Percentiles rank a stretch among this genome's conserved stretches.
Conservation (phyloP, 2,797 vertebrate species). For the Harpagifer antarcticus region DNA sequence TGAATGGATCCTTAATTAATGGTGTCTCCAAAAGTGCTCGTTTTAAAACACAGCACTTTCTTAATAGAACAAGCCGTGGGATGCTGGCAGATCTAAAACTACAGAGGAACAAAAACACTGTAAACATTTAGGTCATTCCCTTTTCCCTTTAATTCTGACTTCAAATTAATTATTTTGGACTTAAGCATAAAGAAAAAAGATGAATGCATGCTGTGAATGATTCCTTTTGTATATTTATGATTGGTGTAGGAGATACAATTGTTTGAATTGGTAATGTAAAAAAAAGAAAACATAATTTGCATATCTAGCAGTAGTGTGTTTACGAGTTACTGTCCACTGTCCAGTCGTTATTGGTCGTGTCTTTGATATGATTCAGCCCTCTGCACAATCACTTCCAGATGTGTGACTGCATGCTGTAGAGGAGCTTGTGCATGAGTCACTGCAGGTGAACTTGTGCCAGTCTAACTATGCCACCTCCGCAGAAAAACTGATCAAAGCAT, state of each 20-base stretch:
- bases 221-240: not conserved
- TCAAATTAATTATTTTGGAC: conserved; percentile 18
- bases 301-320: not conserved
- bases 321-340: not conserved
- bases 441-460: conserved; percentile 49
- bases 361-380: not conserved
- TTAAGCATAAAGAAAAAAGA: conserved; percentile 16
- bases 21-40: conserved; percentile 15
- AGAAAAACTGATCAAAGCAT: conserved; percentile 45
- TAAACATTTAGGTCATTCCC: conserved; percentile 23
- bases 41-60: conserved; percentile 30
- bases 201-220: conserved; percentile 3
- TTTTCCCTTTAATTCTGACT: conserved; percentile 34
- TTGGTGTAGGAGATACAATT: not conserved
- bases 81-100: conserved; percentile 24
- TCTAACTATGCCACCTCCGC: conserved; percentile 39
- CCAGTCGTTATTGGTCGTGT: not conserved
- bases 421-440: conserved; percentile 37
- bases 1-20: conserved; percentile 60
- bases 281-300: not conserved
- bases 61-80: conserved; percentile 27
- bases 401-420: conserved; percentile 10
- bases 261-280: not conserved
- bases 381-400: not conserved
- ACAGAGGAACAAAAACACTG: conserved; percentile 14